A percentile compares a stretch with the other conserved stretches of the same genome.
These are phyloP conservation scores for Empis stercorea DNA, from an alignment of 2,888 invertebrate species.

Conservation along the genomic window DNA sequence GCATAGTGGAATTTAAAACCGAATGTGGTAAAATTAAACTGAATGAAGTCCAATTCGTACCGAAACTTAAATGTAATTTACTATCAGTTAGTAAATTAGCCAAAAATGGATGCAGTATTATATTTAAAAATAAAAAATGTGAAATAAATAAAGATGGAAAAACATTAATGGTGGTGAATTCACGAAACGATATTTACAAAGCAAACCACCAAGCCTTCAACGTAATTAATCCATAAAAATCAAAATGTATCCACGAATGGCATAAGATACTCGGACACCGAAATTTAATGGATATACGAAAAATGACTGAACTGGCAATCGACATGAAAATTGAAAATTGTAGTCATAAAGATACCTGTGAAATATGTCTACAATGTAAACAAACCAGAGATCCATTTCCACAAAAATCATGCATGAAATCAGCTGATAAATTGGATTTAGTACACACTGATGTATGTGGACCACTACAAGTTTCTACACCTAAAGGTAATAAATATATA, in stretches of 20 bases:
- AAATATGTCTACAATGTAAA: constrained; percentile 15
- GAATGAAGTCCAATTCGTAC: constrained; percentile 6
- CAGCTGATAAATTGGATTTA: constrained; percentile 10
- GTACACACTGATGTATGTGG: no score
- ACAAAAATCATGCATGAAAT: constrained; percentile 9
- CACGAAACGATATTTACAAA: not conserved
- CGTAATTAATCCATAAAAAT: not conserved
- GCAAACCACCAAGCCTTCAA: not conserved
- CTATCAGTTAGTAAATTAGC: constrained; percentile 1
- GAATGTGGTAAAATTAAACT: not conserved
- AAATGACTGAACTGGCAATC: constrained; percentile 5
- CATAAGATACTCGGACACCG: constrained; percentile 12
- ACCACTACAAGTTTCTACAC: no score
- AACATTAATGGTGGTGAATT: not conserved
- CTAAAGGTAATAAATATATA: constrained; percentile 1
- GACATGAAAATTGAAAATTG: constrained; percentile 9
- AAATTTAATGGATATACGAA: constrained; percentile 6
- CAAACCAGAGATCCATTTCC: constrained; percentile 14
- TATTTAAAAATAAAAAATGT: not conserved
- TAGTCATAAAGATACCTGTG: constrained; percentile 6
- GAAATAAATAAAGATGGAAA: not conserved
- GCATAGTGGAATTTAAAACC: not conserved
- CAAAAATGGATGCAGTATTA: no score
- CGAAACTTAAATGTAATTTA: constrained; percentile 6
- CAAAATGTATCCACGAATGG: constrained; percentile 12